These are phyloP conservation scores for Lithophane semibrunnea DNA, from an alignment of 2,888 invertebrate genomes.

Conservation along the genomic window DNA sequence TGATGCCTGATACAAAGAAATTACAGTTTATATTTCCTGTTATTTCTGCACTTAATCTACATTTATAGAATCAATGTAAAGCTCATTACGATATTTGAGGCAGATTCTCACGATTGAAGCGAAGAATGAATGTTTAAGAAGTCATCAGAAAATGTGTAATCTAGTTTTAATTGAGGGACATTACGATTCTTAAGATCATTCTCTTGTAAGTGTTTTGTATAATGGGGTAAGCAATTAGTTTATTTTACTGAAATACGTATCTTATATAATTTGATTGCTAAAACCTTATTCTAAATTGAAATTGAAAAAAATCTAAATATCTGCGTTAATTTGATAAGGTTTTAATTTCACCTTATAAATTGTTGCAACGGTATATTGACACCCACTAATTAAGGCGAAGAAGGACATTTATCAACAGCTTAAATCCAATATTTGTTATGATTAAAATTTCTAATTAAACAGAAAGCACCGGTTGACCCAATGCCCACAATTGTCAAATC, in stretches of 20 bases:
- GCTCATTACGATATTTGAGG: conserved; percentile 38
- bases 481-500: conserved; percentile 78
- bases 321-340: neutral
- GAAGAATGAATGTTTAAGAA: conserved; percentile 17
- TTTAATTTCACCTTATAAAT: conserved; percentile 13
- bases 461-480: conserved; percentile 77
- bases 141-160: conserved; percentile 47
- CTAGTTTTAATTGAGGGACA: conserved; percentile 48
- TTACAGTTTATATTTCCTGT: conserved; percentile 79
- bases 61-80: conserved; percentile 55
- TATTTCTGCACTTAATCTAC: conserved; percentile 65
- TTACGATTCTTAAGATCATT: conserved; percentile 10
- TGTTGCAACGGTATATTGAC: conserved; percentile 3
- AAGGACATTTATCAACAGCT: conserved; percentile 30
- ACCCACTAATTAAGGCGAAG: conserved; percentile 6
- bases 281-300: neutral
- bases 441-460: conserved; percentile 59
- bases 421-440: conserved; percentile 40
- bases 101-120: conserved; percentile 48
- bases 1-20: conserved; percentile 74
- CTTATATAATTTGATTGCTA: too few species aligned
- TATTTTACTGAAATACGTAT: neutral
- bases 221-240: neutral
- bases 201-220: neutral
- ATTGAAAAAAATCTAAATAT: neutral